These are phyloP conservation scores for Pandemis heparana DNA, from an alignment of 2,888 invertebrate genomes.

Conservation along the genomic window DNA sequence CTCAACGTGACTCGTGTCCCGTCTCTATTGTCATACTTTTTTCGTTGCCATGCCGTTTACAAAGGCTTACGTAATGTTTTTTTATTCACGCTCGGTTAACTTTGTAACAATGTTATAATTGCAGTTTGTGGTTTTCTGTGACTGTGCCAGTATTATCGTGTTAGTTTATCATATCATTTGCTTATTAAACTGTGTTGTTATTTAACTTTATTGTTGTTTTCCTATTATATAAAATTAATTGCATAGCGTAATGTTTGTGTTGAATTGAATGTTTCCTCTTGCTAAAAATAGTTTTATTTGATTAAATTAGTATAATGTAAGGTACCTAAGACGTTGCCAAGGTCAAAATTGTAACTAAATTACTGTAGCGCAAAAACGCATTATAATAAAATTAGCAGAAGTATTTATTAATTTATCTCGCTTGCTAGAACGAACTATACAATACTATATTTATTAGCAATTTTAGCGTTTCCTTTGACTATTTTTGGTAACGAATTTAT, in stretches of 20 bases:
- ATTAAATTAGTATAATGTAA: background rate
- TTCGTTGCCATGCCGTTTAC: conserved; percentile 1
- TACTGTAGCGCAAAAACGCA: background rate
- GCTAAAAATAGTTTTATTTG: background rate
- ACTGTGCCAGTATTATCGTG: conserved; percentile 2
- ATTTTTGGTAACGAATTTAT: background rate
- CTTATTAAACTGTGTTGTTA: conserved; percentile 5
- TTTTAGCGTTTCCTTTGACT: too few relatives aligned
- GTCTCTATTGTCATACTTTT: background rate
- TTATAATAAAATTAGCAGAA: background rate
- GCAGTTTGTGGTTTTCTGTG: conserved; percentile 2
- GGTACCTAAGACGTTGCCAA: background rate
- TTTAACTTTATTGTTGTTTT: conserved; percentile 6
- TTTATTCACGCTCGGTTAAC: conserved; percentile 8
- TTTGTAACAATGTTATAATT: conserved; percentile 5
- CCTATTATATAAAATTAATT: background rate
- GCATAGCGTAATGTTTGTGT: background rate
- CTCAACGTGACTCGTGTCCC: background rate
- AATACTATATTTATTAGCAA: background rate
- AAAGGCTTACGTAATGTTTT: conserved; percentile 16
- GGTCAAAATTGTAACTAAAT: background rate
- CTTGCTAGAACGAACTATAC: background rate
- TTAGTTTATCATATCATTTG: conserved; percentile 9
- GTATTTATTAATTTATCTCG: background rate
- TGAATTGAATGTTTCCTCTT: background rate